A percentile compares a stretch with the other conserved stretches of the same genome.
Conservation (phyloP, 2,888 invertebrate genomes). For the Julus scanicus region DNA sequence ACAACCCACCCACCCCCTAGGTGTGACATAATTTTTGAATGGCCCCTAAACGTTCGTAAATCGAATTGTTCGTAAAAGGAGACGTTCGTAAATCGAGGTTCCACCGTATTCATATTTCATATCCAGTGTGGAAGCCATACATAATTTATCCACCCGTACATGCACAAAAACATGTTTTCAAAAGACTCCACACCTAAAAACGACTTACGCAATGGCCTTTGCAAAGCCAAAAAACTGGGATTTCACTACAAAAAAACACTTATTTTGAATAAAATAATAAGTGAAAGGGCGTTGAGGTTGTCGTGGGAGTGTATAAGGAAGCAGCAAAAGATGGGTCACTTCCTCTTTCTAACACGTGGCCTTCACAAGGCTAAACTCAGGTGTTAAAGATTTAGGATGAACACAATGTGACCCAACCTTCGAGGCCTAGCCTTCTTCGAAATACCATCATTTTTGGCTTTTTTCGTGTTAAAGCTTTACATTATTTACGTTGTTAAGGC, state of each 20-base stretch:
- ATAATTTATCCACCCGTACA: too few relatives aligned
- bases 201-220: too few relatives aligned
- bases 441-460: neutral
- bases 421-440: neutral
- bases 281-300: neutral
- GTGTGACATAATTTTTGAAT: too few relatives aligned
- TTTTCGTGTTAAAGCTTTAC: neutral
- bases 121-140: too few relatives aligned
- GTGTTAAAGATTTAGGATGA: neutral
- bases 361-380: slow-evolving; percentile 11
- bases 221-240: neutral
- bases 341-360: neutral
- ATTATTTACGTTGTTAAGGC: neutral
- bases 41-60: too few relatives aligned
- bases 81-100: too few relatives aligned
- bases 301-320: neutral
- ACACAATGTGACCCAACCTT: neutral
- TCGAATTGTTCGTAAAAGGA: too few relatives aligned
- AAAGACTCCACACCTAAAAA: too few relatives aligned
- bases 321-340: neutral
- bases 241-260: neutral
- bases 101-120: too few relatives aligned
- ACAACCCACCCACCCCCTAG: too few relatives aligned
- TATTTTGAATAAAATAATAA: neutral
- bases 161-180: too few relatives aligned